These are phyloP conservation scores for Mechanitis messenoides DNA, from an alignment of 2,888 invertebrate species.

Conservation along the genomic window DNA sequence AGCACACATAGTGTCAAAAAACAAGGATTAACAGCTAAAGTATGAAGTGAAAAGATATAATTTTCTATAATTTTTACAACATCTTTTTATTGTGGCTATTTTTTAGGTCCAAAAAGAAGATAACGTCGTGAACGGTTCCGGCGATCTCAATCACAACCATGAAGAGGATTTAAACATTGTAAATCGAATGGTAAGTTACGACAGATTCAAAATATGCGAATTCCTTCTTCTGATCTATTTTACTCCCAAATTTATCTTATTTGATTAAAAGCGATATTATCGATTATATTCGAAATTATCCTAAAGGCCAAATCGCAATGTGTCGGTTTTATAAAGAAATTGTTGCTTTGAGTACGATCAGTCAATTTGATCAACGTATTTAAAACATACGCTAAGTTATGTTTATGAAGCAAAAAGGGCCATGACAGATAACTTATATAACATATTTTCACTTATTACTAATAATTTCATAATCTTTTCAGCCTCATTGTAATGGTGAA, in stretches of 20 bases:
- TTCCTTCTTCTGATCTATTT: too few species aligned
- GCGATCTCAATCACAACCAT: conserved; percentile 69
- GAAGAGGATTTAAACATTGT: conserved; percentile 51
- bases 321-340: too few species aligned
- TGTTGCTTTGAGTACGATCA: too few species aligned
- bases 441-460: not conserved
- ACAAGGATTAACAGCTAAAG: conserved; percentile 38
- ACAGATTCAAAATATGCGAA: not conserved
- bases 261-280: too few species aligned
- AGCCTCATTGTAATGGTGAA: conserved; percentile 55
- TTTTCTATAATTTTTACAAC: not conserved
- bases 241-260: too few species aligned
- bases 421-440: not conserved
- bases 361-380: too few species aligned
- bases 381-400: too few species aligned
- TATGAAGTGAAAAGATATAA: conserved; percentile 3
- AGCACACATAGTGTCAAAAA: conserved; percentile 52
- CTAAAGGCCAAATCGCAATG: too few species aligned
- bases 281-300: too few species aligned
- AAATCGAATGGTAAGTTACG: conserved; percentile 34
- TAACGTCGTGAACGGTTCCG: conserved; percentile 58
- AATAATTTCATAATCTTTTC: conserved; percentile 11
- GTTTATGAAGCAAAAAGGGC: too few species aligned
- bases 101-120: conserved; percentile 51
- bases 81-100: not conserved